Conservation (phyloP, 1,140 invertebrate genomes). For the Pseudomyrmex dendroicus region DNA sequence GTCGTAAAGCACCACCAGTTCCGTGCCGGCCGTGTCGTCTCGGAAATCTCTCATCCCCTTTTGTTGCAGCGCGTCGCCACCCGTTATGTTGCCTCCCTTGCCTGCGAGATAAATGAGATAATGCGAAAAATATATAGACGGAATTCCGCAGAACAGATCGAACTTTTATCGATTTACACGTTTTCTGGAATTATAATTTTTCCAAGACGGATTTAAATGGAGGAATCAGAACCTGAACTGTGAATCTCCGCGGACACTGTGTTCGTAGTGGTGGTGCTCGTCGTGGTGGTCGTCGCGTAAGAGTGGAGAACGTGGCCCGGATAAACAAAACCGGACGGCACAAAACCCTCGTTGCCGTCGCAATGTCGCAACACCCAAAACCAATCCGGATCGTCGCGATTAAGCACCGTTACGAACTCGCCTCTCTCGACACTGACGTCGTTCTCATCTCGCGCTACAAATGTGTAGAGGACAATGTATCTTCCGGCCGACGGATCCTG, state of each 20-base stretch:
- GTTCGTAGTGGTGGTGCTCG: slow-evolving; percentile 77
- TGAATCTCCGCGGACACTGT: slow-evolving; percentile 76
- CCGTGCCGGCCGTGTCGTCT: slow-evolving; percentile 89
- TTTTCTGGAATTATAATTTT: not conserved
- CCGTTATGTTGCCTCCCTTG: slow-evolving; percentile 70
- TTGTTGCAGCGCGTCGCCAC: slow-evolving; percentile 79
- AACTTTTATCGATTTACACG: not conserved
- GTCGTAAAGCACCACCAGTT: slow-evolving; percentile 97
- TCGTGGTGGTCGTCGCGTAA: slow-evolving; percentile 80
- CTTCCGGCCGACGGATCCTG: slow-evolving; percentile 92
- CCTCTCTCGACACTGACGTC: slow-evolving; percentile 97
- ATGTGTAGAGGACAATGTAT: slow-evolving; percentile 97
- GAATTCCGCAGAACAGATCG: not conserved
- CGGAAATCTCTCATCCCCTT: slow-evolving; percentile 83
- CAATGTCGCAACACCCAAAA: slow-evolving; percentile 95
- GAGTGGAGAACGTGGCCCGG: slow-evolving; percentile 87
- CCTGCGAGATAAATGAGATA: slow-evolving; percentile 68
- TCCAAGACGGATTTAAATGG: not conserved
- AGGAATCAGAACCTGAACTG: slow-evolving; percentile 75
- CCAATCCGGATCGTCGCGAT: slow-evolving; percentile 97
- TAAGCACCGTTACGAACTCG: slow-evolving; percentile 97
- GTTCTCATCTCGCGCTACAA: slow-evolving; percentile 96
- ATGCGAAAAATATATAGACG: not conserved
- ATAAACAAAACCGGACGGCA: slow-evolving; percentile 97
- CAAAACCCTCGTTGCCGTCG: slow-evolving; percentile 97